Conservation (phyloP, 2,888 invertebrate genomes). For the Chesias legatella region DNA sequence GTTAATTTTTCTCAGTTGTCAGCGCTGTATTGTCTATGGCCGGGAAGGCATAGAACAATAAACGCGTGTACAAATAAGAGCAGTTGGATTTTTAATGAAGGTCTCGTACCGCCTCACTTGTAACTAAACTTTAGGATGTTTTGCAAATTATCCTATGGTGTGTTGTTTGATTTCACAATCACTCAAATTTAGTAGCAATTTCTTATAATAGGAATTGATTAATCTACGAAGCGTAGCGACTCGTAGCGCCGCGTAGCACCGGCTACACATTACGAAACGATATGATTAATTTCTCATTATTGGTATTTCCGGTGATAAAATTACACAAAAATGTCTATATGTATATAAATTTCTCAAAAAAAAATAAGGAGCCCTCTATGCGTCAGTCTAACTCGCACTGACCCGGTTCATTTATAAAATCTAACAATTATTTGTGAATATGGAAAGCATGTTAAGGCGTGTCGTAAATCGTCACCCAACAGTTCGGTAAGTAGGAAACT, state of each 20-base stretch:
- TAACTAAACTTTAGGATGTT: not conserved
- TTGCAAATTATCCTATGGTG: too few species aligned
- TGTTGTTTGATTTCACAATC: too few species aligned
- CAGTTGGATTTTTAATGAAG: conserved; percentile 39
- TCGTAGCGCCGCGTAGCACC: conserved; percentile 21
- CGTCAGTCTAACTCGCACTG: too few species aligned
- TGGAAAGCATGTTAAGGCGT: too few species aligned
- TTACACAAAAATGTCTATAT: too few species aligned
- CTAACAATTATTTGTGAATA: too few species aligned
- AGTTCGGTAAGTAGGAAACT: conserved; percentile 7
- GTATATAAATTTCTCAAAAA: too few species aligned
- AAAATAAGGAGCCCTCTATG: too few species aligned
- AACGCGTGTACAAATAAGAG: conserved; percentile 32
- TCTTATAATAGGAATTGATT: too few species aligned
- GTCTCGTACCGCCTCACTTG: conserved; percentile 12
- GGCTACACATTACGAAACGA: conserved; percentile 2
- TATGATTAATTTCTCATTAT: not conserved
- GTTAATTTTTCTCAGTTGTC: conserved; percentile 35
- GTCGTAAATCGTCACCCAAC: not conserved
- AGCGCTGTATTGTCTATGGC: conserved; percentile 30
- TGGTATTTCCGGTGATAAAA: too few species aligned
- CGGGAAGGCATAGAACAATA: conserved; percentile 30
- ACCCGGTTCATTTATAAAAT: too few species aligned
- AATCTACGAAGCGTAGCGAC: conserved; percentile 12
- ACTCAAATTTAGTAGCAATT: too few species aligned